Conservation (phyloP, 2,797 vertebrate species). For the Tenualosa ilisha region DNA sequence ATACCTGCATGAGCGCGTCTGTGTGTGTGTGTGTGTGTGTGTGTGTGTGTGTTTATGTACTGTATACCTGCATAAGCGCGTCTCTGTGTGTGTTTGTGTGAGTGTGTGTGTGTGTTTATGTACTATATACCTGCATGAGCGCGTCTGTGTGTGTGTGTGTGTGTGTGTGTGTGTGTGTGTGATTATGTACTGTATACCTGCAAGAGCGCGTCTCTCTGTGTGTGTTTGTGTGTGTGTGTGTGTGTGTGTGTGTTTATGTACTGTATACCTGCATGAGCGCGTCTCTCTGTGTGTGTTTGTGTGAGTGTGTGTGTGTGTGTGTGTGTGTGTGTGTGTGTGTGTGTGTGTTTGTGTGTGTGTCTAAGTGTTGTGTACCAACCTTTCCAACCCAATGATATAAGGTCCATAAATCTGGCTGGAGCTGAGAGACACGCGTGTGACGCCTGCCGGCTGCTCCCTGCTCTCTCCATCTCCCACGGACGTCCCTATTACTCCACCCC, state of each 20-base stretch:
- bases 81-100: neutral
- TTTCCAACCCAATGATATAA: neutral
- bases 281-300: neutral
- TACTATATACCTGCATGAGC: neutral
- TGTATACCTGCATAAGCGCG: no score
- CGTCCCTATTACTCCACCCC: neutral
- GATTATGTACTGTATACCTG: neutral
- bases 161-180: neutral
- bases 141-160: neutral
- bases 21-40: neutral
- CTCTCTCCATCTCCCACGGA: neutral
- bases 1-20: neutral
- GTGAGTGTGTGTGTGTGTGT: neutral
- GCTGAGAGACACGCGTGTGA: neutral
- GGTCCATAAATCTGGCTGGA: neutral
- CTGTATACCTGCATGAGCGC: no score
- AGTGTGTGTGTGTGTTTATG: neutral
- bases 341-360: neutral
- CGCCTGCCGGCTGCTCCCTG: neutral
- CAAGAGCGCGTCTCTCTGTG: neutral
- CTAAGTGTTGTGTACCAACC: neutral
- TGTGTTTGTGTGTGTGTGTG: neutral
- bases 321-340: neutral
- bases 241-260: neutral
- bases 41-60: neutral